Conservation (phyloP, 2,888 invertebrate species). For the Lithophane ornitopus region DNA sequence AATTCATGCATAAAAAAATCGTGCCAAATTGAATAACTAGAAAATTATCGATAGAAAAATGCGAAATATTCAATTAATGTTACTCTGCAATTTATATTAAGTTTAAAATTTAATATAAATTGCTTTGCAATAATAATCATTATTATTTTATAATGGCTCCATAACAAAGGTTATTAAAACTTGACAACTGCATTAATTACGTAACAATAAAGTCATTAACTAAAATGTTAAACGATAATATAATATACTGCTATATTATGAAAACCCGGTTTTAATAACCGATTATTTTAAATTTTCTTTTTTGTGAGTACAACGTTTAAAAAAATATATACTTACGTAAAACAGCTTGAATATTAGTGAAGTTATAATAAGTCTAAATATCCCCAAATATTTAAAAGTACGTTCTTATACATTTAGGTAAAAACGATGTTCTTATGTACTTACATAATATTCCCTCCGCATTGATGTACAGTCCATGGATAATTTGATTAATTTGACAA, state of each 20-base stretch:
- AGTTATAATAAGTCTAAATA: too few species aligned
- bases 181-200: slow-evolving; percentile 8
- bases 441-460: background rate
- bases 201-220: background rate
- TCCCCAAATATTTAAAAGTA: too few species aligned
- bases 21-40: too few species aligned
- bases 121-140: slow-evolving; percentile 12
- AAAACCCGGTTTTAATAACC: background rate
- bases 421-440: too few species aligned
- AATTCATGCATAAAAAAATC: background rate
- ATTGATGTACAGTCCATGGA: background rate
- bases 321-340: too few species aligned
- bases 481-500: slow-evolving; percentile 1
- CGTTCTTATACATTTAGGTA: too few species aligned
- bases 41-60: slow-evolving; percentile 3
- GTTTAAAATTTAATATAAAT: too few species aligned
- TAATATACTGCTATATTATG: background rate
- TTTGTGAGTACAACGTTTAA: too few species aligned
- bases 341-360: too few species aligned
- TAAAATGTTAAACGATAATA: background rate
- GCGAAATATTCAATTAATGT: slow-evolving; percentile 15
- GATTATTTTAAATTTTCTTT: background rate
- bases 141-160: background rate
- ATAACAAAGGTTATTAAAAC: slow-evolving; percentile 19
- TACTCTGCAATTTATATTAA: too few species aligned